These are phyloP conservation scores for Patiria pectinifera DNA, from an alignment of 53 echinoderm and acorn worm species.

Conservation along the genomic window DNA sequence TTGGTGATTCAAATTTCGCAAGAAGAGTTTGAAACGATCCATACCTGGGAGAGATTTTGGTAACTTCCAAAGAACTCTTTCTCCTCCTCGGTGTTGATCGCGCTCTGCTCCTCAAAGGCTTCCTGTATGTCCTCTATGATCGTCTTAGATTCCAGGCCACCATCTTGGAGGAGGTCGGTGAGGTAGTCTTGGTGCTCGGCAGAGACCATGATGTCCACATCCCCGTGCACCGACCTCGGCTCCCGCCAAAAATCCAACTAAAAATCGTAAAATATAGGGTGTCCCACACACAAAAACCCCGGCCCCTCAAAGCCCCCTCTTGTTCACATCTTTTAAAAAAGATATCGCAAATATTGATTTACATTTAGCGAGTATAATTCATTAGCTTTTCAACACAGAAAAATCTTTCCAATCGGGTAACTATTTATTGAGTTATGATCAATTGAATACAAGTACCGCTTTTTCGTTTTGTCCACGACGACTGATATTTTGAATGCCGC, in stretches of 20 bases:
- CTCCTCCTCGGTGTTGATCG: neutral
- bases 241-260: constrained; percentile 79
- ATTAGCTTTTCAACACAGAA: no score
- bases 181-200: constrained; percentile 35
- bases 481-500: no score
- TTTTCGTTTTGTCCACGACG: no score
- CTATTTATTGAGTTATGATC: no score
- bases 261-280: neutral
- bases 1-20: neutral
- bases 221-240: constrained; percentile 34
- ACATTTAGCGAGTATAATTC: neutral
- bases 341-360: neutral
- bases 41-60: constrained; percentile 26
- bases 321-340: neutral
- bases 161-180: constrained; percentile 22
- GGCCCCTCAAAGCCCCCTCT: no score
- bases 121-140: constrained; percentile 61
- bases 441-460: no score
- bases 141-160: constrained; percentile 19
- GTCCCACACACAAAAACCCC: no score
- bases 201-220: constrained; percentile 74
- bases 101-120: constrained; percentile 51
- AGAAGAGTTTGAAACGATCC: neutral
- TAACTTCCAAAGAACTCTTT: constrained; percentile 26
- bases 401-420: no score